Evolutionary conservation across 1,140 invertebrate genomes (phyloP), one percentile per base, ranked within the genome.

Genomic region (Scaptomyza graminum): DNA sequence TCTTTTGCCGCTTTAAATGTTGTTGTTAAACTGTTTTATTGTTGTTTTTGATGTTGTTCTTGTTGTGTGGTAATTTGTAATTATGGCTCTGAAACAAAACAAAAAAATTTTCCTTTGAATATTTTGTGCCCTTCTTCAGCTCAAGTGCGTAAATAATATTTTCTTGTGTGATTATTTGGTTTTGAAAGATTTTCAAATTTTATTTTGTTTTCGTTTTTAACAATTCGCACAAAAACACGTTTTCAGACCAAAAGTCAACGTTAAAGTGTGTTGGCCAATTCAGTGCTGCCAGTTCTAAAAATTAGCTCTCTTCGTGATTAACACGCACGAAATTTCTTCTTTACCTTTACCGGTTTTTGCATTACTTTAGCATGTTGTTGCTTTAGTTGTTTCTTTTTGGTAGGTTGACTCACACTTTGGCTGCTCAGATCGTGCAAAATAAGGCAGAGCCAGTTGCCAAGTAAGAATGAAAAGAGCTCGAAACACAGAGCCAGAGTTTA

Each of bases 271-370:
- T 71, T 43, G 34, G 62, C 47, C 57, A 72, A 43, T 18, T 68
- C 59, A 49, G 16, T 5, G 41, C 61, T 64, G 46, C 16, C 65
- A n/a, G 39, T 47, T 55, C 60, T 63, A 62, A 63, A 44, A 64
- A 56, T 50, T 55, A 41, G 44, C 65, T 59, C 18, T 51, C 46
- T 56, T 66, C 66, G 56, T 81, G 82, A 71, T 87, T 85, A 81
- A 59, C 81, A 77, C 81, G 78, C 79, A 87, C 78, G 66, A 75
- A 81, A 81, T 87, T 87, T 82, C 71, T 87, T 82, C 75, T 88
- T 85, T 71, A 46, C 51, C 70, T 87, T 82, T 87, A 87, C 82
- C 83, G 83, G 82, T 85, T 85, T 84, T 67, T 76, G 62, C 31
- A 13, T 67, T 72, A 64, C 44, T 11, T 50, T 15, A 37, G 22